These are phyloP conservation scores for Limnephilus lunatus DNA, from an alignment of 2,888 invertebrate species.

Conservation along the genomic window DNA sequence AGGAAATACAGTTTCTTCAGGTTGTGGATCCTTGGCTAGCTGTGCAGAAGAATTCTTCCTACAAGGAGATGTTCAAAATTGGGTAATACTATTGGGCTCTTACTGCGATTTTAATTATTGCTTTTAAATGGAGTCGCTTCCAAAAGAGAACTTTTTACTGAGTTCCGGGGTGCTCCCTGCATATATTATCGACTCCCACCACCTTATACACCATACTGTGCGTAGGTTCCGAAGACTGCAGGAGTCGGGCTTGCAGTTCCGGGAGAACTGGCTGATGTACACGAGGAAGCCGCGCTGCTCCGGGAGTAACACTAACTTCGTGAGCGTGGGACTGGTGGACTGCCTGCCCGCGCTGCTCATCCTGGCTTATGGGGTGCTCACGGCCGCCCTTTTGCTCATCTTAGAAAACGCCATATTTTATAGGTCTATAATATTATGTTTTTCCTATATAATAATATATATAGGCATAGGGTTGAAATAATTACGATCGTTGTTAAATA, in stretches of 20 bases:
- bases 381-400: slow-evolving; percentile 69
- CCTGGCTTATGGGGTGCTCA: slow-evolving; percentile 72
- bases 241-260: slow-evolving; percentile 79
- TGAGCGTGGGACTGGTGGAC: slow-evolving; percentile 80
- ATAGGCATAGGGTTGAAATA: too few species aligned
- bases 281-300: slow-evolving; percentile 79
- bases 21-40: slow-evolving; percentile 82
- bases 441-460: too few species aligned
- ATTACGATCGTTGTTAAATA: too few species aligned
- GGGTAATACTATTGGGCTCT: slow-evolving; percentile 73
- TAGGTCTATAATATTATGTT: neutral
- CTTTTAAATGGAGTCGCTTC: too few species aligned
- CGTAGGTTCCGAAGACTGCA: slow-evolving; percentile 76
- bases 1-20: slow-evolving; percentile 81
- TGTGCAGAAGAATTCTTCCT: slow-evolving; percentile 80
- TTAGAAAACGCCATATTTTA: slow-evolving; percentile 68
- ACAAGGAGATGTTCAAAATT: slow-evolving; percentile 80
- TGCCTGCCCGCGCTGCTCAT: slow-evolving; percentile 76
- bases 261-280: slow-evolving; percentile 77
- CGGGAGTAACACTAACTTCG: slow-evolving; percentile 74
- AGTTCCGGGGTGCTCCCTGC: slow-evolving; percentile 72
- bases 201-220: neutral
- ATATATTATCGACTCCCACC: too few species aligned
- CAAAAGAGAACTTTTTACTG: too few species aligned
- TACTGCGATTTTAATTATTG: too few species aligned